Evolutionary conservation across 2,888 invertebrate species (phyloP).

Genomic region (Mactromeris polynyma): DNA sequence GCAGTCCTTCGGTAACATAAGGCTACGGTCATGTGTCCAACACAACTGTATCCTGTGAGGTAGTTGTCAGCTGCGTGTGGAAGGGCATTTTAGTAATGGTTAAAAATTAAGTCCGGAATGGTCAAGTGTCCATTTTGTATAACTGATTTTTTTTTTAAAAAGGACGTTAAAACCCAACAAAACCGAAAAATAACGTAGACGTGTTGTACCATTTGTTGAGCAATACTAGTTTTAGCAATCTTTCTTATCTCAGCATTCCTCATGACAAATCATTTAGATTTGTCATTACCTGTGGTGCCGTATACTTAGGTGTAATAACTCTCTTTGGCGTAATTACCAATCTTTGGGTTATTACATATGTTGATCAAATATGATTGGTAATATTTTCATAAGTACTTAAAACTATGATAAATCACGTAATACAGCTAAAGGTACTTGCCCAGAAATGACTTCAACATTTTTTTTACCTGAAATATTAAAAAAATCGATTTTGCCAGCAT

Average conservation of each 20-base stretch:
- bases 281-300: constrained; percentile 1
- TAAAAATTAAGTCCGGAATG: too few relatives aligned
- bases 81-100: too few relatives aligned
- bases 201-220: not conserved
- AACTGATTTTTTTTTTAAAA: too few relatives aligned
- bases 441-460: constrained; percentile 1
- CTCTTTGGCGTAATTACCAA: constrained; percentile 3
- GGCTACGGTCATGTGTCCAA: too few relatives aligned
- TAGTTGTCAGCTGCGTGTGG: too few relatives aligned
- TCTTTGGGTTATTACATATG: constrained; percentile 5
- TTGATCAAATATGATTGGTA: constrained; percentile 14
- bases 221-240: not conserved
- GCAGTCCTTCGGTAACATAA: too few relatives aligned
- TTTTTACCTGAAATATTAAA: too few relatives aligned
- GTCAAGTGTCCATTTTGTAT: too few relatives aligned
- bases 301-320: constrained; percentile 8
- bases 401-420: constrained; percentile 6
- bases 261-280: constrained; percentile 12
- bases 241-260: not conserved
- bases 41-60: too few relatives aligned
- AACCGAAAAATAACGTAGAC: not conserved
- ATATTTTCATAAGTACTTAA: constrained; percentile 13
- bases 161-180: too few relatives aligned
- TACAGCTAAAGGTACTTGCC: not conserved
- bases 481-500: too few relatives aligned